A percentile compares a stretch with the other conserved stretches of the same genome.
Evolutionary conservation across 1,140 invertebrate species (phyloP).

Genomic region (Tigriopus japonicus): DNA sequence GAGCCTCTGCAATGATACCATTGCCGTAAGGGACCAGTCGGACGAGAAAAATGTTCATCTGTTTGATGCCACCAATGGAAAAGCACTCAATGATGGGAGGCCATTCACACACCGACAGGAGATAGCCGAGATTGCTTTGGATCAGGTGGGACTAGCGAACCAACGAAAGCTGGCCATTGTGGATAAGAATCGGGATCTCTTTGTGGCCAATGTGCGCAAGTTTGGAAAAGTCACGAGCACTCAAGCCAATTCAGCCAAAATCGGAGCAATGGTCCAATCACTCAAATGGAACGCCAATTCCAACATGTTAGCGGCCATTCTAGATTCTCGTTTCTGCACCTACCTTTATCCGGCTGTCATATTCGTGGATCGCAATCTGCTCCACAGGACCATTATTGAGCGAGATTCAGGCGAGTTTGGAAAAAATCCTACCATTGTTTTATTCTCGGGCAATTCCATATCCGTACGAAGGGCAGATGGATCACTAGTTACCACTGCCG

Average conservation of each 20-base stretch:
- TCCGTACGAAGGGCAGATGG: conserved; percentile 48
- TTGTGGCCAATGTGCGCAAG: conserved; percentile 45
- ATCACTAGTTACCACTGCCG: conserved; percentile 37
- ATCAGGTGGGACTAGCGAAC: conserved; percentile 35
- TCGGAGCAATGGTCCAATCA: conserved; percentile 43
- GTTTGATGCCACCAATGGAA: conserved; percentile 53
- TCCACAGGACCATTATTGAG: conserved; percentile 38
- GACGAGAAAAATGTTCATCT: conserved; percentile 39
- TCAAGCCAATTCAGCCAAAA: conserved; percentile 13
- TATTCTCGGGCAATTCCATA: conserved; percentile 57
- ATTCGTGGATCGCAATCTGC: conserved; percentile 50
- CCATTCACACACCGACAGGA: conserved; percentile 39
- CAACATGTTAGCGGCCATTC: conserved; percentile 54
- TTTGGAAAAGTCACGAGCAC: conserved; percentile 26
- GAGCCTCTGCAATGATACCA: conserved; percentile 56
- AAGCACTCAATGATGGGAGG: conserved; percentile 45
- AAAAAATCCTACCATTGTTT: conserved; percentile 50
- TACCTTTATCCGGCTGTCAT: conserved; percentile 63
- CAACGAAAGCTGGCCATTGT: conserved; percentile 55
- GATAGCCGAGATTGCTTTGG: conserved; percentile 49
- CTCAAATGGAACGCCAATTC: conserved; percentile 60
- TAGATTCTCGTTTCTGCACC: conserved; percentile 58
- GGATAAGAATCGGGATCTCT: conserved; percentile 61
- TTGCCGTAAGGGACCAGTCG: conserved; percentile 37
- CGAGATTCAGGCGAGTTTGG: conserved; percentile 56